Percentiles rank a stretch among this genome's conserved stretches.
Conservation (phyloP, 2,797 vertebrate genomes). For the Gila robusta region DNA sequence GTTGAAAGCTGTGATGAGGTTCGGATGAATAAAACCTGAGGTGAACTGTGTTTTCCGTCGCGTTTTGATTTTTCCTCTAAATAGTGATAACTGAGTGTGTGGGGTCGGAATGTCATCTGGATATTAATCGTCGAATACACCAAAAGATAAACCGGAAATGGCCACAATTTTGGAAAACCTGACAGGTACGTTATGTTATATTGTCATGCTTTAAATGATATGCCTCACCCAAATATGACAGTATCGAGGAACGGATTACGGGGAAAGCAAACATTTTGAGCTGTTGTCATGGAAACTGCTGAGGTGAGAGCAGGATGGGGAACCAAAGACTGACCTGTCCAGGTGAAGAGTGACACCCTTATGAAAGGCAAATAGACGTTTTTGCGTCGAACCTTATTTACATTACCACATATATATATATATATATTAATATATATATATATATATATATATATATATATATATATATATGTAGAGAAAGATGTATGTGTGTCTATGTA, state of each 20-base stretch:
- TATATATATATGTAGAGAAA: no score
- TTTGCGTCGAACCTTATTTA: background rate
- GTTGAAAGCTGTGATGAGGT: background rate
- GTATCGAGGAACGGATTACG: background rate
- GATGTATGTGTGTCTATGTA: no score
- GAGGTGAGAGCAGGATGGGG: background rate
- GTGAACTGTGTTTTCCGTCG: background rate
- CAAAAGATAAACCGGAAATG: slow-evolving; percentile 39
- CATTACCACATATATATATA: no score
- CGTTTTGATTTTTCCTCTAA: background rate
- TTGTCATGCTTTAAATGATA: background rate
- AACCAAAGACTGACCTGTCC: slow-evolving; percentile 24
- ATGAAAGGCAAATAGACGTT: background rate
- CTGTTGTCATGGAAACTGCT: slow-evolving; percentile 48
- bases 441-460: no score
- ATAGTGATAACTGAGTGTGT: background rate
- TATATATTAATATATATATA: no score
- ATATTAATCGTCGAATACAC: background rate
- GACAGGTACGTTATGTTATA: slow-evolving; percentile 45
- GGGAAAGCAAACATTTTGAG: background rate
- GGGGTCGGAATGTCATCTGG: slow-evolving; percentile 7
- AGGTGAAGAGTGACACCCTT: background rate
- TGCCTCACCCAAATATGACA: slow-evolving; percentile 6
- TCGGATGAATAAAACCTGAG: background rate
- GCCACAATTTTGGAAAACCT: slow-evolving; percentile 56